Conservation (phyloP, 1,140 invertebrate species). For the Copidosoma floridanum region DNA sequence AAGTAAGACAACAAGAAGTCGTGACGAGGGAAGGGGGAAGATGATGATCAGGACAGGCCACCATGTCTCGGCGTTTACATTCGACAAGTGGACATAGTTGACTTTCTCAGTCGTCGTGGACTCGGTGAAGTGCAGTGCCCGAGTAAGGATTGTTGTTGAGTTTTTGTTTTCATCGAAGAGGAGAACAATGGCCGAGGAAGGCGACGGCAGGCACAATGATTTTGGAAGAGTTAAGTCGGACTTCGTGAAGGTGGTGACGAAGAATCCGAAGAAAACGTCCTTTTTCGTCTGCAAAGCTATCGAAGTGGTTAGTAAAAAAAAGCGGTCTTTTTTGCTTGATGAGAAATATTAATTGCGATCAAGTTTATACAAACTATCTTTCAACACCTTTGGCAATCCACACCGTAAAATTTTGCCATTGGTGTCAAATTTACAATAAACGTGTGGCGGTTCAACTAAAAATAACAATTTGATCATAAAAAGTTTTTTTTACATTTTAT, state of each 20-base stretch:
- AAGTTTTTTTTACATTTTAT: too few relatives aligned
- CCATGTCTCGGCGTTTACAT: slow-evolving; percentile 9
- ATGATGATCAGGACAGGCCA: slow-evolving; percentile 15
- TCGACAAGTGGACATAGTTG: slow-evolving; percentile 14
- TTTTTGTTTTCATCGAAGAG: background rate
- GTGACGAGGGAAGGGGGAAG: too few relatives aligned
- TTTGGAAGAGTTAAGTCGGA: slow-evolving; percentile 3
- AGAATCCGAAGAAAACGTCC: slow-evolving; percentile 30
- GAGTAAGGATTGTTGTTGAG: background rate
- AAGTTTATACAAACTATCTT: too few relatives aligned
- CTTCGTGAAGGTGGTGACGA: slow-evolving; percentile 22
- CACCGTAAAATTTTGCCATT: too few relatives aligned
- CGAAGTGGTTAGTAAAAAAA: slow-evolving; percentile 33
- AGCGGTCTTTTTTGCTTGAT: background rate
- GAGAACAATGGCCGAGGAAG: slow-evolving; percentile 32
- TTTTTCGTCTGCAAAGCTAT: slow-evolving; percentile 36
- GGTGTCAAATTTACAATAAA: too few relatives aligned
- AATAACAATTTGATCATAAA: too few relatives aligned
- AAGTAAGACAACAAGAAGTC: too few relatives aligned
- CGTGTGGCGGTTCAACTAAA: too few relatives aligned
- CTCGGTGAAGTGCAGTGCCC: background rate
- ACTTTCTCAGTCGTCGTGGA: slow-evolving; percentile 3
- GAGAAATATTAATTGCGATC: too few relatives aligned
- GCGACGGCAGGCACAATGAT: slow-evolving; percentile 10
- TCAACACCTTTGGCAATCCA: too few relatives aligned